A percentile compares a stretch with the other conserved stretches of the same genome.
phyloP scores from a whole-genome alignment of 2,888 invertebrate genomes.

The Himalopsyche kuldschensis region DNA sequence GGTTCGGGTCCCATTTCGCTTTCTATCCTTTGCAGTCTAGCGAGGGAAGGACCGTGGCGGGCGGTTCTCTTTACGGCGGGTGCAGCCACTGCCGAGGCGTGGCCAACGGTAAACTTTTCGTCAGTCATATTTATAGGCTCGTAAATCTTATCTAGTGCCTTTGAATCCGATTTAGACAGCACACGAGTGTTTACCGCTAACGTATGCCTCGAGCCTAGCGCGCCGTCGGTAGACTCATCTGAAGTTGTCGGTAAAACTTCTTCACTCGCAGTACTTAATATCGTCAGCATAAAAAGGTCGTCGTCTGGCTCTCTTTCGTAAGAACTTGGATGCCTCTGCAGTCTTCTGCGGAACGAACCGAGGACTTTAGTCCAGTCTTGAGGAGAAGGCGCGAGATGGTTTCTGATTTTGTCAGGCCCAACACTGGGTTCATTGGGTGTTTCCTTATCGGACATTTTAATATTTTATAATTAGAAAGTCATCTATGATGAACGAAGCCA shows the following conservation, averaged over 20 bases:
- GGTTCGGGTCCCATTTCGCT: conserved; percentile 20
- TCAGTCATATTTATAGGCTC: neutral
- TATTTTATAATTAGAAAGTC: too few relatives aligned
- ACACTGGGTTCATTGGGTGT: neutral
- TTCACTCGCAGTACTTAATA: neutral
- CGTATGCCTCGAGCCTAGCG: neutral
- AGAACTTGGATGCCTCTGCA: conserved; percentile 33
- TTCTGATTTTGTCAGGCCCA: neutral
- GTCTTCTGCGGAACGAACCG: neutral
- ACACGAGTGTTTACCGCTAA: neutral
- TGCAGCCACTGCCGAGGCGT: neutral
- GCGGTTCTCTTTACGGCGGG: conserved; percentile 6
- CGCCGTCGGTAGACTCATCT: neutral
- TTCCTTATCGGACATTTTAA: neutral
- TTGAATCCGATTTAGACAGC: neutral
- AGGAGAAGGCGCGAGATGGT: neutral
- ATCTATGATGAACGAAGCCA: too few relatives aligned
- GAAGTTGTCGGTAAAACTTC: neutral
- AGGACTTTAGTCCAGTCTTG: neutral
- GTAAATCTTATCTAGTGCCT: neutral
- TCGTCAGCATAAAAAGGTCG: neutral
- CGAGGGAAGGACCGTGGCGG: conserved; percentile 15
- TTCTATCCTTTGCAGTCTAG: conserved; percentile 27
- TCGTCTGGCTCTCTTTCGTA: conserved; percentile 30
- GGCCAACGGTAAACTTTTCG: neutral